Evolutionary conservation across 1,140 invertebrate species (phyloP).

Genomic region (Drosophila pandora): DNA sequence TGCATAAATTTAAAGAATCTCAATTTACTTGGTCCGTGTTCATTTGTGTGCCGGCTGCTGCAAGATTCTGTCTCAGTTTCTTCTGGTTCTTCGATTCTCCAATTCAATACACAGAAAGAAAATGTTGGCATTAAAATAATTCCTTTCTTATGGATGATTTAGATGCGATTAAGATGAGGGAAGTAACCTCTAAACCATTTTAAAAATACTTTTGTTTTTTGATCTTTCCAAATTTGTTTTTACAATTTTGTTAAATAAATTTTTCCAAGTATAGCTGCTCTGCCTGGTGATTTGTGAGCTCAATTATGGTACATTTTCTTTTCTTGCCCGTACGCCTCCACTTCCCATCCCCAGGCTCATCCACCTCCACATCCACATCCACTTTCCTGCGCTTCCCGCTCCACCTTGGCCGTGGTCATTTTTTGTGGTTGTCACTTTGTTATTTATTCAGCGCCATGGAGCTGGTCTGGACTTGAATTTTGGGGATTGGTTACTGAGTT

Average conservation of each 20-base stretch:
- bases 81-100: conserved; percentile 14
- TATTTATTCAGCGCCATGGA: conserved; percentile 80
- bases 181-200: not conserved
- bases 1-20: conserved; percentile 82
- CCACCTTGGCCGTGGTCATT: conserved; percentile 71
- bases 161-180: not conserved
- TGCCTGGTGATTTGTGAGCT: conserved; percentile 75
- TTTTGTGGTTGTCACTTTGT: conserved; percentile 82
- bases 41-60: conserved; percentile 61
- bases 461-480: conserved; percentile 55
- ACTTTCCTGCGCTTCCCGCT: conserved; percentile 11
- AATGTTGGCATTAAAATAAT: not conserved
- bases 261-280: conserved; percentile 34
- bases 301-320: conserved; percentile 75
- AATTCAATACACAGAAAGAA: conserved; percentile 12
- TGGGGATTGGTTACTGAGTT: conserved; percentile 21
- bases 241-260: not conserved
- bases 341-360: conserved; percentile 11
- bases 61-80: conserved; percentile 18
- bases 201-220: not conserved
- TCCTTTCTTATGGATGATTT: too few relatives aligned
- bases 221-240: not conserved
- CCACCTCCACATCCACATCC: conserved; percentile 6
- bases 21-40: conserved; percentile 77
- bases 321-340: conserved; percentile 31